A percentile compares a stretch with the other conserved stretches of the same genome.
These are phyloP conservation scores for Anarrhichthys ocellatus DNA, from an alignment of 2,113 vertebrate genomes.

Conservation along the genomic window DNA sequence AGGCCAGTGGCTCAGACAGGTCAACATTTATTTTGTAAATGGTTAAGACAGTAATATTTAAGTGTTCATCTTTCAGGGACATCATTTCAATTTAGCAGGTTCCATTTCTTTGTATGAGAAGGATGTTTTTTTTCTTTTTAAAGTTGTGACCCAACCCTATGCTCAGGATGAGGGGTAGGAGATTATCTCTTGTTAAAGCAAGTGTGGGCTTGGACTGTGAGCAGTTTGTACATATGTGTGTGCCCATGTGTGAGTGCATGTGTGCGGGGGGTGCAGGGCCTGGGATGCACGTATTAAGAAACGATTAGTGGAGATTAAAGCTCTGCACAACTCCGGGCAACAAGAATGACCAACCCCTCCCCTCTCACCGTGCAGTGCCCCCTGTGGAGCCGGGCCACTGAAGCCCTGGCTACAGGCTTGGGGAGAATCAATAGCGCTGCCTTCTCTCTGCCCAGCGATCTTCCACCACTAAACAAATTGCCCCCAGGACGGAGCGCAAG, in stretches of 20 bases:
- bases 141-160: conserved; percentile 35
- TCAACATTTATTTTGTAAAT: not conserved
- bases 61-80: not conserved
- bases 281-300: conserved; percentile 83
- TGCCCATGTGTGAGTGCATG: conserved; percentile 32
- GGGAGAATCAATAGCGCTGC: conserved; percentile 73
- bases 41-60: not conserved
- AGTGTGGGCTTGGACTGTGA: conserved; percentile 46
- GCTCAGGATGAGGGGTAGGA: conserved; percentile 26
- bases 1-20: not conserved
- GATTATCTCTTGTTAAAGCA: conserved; percentile 67
- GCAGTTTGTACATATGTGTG: conserved; percentile 44
- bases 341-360: conserved; percentile 69
- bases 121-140: conserved; percentile 30
- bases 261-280: conserved; percentile 51
- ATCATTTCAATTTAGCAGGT: not conserved
- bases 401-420: conserved; percentile 43
- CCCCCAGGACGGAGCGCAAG: conserved; percentile 15
- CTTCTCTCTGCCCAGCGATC: conserved; percentile 51
- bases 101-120: conserved; percentile 30
- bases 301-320: conserved; percentile 89
- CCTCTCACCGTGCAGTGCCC: conserved; percentile 42
- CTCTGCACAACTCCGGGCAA: conserved; percentile 77
- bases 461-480: conserved; percentile 59
- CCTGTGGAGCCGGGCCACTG: conserved; percentile 58